Conservation (phyloP, 2,888 invertebrate species). For the Tridacna gigas region DNA sequence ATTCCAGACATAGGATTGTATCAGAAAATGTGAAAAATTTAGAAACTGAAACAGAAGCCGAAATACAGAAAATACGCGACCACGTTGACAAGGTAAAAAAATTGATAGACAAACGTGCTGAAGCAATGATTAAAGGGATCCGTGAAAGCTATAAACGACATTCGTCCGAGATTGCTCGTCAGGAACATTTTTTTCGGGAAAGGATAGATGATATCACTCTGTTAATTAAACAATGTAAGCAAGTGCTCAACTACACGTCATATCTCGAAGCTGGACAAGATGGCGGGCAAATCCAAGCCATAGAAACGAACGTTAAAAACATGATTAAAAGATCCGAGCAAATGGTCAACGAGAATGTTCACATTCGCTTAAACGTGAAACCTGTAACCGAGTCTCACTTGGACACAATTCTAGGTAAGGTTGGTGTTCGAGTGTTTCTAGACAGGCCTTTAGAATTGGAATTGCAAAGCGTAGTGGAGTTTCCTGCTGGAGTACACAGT, state of each 20-base stretch:
- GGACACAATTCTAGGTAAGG: slow-evolving; percentile 49
- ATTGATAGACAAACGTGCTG: slow-evolving; percentile 51
- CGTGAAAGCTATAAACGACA: slow-evolving; percentile 57
- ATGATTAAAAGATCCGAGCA: slow-evolving; percentile 49
- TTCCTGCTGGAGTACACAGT: slow-evolving; percentile 54
- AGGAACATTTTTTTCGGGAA: slow-evolving; percentile 37
- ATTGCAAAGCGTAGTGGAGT: slow-evolving; percentile 37
- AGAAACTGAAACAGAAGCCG: slow-evolving; percentile 47
- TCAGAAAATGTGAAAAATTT: slow-evolving; percentile 36
- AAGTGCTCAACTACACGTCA: slow-evolving; percentile 9
- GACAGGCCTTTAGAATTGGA: slow-evolving; percentile 39
- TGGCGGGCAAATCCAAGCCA: slow-evolving; percentile 3
- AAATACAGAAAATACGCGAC: slow-evolving; percentile 48
- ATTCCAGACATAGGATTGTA: slow-evolving; percentile 23
- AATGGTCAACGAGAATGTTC: slow-evolving; percentile 57
- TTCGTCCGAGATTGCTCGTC: slow-evolving; percentile 40
- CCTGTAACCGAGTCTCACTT: slow-evolving; percentile 43
- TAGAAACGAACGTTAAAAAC: slow-evolving; percentile 26
- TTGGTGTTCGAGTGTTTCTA: slow-evolving; percentile 58
- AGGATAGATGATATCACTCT: slow-evolving; percentile 36
- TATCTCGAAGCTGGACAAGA: neutral
- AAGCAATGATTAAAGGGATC: slow-evolving; percentile 50
- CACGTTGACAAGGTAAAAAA: slow-evolving; percentile 51
- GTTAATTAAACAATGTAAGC: slow-evolving; percentile 32
- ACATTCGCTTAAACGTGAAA: slow-evolving; percentile 51